These are phyloP conservation scores for Dendronephthya gigantea DNA, from an alignment of 64 coral and sea anemone genomes.

Conservation along the genomic window DNA sequence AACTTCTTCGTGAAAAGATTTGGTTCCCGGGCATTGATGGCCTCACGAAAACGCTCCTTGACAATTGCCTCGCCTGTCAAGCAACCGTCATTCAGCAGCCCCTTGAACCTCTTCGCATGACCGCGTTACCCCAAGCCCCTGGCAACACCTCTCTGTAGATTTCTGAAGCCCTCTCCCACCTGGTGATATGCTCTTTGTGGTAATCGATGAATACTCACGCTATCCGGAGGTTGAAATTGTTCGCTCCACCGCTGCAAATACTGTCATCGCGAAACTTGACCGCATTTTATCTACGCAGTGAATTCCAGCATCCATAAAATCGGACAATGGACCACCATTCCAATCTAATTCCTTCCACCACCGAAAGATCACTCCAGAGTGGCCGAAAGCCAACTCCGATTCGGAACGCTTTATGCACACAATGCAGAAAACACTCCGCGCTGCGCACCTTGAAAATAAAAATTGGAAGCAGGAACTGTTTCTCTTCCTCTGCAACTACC, in stretches of 20 bases:
- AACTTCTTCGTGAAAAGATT: slow-evolving; percentile 1
- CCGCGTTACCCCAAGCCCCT: neutral
- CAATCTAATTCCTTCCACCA: neutral
- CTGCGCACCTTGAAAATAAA: too few relatives aligned
- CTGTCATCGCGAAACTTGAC: too few relatives aligned
- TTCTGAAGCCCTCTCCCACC: neutral
- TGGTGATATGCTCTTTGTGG: slow-evolving; percentile 7
- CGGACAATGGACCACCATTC: neutral
- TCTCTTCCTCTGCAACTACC: too few relatives aligned
- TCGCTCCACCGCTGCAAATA: too few relatives aligned
- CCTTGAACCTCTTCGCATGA: neutral
- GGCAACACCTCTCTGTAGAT: neutral
- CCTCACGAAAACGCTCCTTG: neutral
- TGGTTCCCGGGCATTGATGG: neutral
- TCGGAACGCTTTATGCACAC: too few relatives aligned
- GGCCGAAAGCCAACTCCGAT: too few relatives aligned
- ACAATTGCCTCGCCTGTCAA: slow-evolving; percentile 13
- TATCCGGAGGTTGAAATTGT: too few relatives aligned
- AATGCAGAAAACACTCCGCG: too few relatives aligned
- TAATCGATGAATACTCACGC: too few relatives aligned
- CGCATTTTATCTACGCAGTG: neutral
- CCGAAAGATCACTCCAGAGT: too few relatives aligned
- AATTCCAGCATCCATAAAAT: neutral
- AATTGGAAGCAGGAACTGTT: too few relatives aligned
- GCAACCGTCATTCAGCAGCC: neutral